Percentiles rank a stretch among this genome's conserved stretches.
These are phyloP conservation scores for Parapristionchus giblindavisi DNA, from an alignment of 2,888 invertebrate species.

Conservation along the genomic window DNA sequence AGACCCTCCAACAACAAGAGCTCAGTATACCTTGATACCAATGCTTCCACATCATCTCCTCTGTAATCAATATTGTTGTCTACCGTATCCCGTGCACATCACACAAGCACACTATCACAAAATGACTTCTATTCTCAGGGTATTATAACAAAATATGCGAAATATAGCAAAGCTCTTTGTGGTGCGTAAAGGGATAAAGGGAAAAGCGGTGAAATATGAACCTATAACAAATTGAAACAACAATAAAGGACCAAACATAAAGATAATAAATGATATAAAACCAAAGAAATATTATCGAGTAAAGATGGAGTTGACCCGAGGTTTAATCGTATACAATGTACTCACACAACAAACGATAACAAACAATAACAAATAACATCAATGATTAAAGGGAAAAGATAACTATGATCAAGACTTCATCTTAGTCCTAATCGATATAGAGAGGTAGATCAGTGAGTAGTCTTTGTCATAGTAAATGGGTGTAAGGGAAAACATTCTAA, in stretches of 20 bases:
- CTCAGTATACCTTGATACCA: conserved; percentile 31
- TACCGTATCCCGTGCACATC: neutral
- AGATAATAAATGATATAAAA: too few species aligned
- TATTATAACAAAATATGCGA: too few species aligned
- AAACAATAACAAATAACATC: neutral
- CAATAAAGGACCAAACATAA: too few species aligned
- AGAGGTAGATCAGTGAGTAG: neutral
- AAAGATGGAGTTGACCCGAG: neutral
- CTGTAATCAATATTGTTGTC: neutral
- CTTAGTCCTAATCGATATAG: neutral
- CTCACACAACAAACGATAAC: too few species aligned
- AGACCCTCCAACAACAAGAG: conserved; percentile 31
- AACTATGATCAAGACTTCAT: too few species aligned
- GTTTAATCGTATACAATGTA: neutral
- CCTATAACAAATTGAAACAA: too few species aligned
- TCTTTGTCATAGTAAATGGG: neutral
- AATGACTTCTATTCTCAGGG: too few species aligned
- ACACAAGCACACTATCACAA: too few species aligned
- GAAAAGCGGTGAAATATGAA: neutral
- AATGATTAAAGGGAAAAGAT: neutral
- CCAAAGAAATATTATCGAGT: neutral
- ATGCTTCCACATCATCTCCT: conserved; percentile 30
- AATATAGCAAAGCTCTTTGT: neutral
- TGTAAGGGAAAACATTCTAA: neutral
- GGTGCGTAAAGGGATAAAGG: neutral